Base-by-base conservation (phyloP, 2,113 vertebrate species). In the Phylloscopus whistleri region DNA sequence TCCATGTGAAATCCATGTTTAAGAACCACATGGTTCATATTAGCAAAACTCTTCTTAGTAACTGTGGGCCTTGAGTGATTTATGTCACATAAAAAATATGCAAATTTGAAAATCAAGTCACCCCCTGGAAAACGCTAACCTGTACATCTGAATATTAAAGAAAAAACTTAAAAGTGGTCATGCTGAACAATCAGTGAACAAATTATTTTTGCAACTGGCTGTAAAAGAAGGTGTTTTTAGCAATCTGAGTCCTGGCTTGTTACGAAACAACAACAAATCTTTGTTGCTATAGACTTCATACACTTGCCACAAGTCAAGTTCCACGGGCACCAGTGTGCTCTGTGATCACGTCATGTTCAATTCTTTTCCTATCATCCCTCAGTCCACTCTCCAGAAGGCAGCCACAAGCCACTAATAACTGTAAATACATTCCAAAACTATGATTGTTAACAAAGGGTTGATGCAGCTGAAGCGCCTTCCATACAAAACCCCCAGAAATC, bases 251-350 rank as follows among this genome's bases (percentile, higher is more conserved):
- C 39, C 20, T 53, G 66, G 43, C 31, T 80, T 85, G 59, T 84
- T 96, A 88, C 20, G n/a, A 59, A 88, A 86, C 44, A 93, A 66
- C 19, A 88, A 72, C 33, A 70, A 55, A 33, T 62, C 30, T 44
- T 85, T 92, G 51, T 70, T 92, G 70, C 56, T 82, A 9, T 20
- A 74, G 19, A 62, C 63, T 89, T 60, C 43, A 52, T 13, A 52
- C 33, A 55, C 35, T 68, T 18, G 49, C 35, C 48, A 51, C n/a
- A 86, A 64, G 13, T 23, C 10, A 87, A 92, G 31, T 37, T 58
- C 48, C 24, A 62, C 0, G 68, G 66, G 82, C 58, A 87, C 43
- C 41, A 84, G 44, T 11, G n/a, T 4, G 1, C 3, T 2, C 27
- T 0, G 0, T 43, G 76, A 86, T 77, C 60, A 80, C 43, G 37